Percentiles rank a stretch among this genome's conserved stretches.
Conservation (phyloP, 2,113 vertebrate species). For the Acrocephalus kingi region DNA sequence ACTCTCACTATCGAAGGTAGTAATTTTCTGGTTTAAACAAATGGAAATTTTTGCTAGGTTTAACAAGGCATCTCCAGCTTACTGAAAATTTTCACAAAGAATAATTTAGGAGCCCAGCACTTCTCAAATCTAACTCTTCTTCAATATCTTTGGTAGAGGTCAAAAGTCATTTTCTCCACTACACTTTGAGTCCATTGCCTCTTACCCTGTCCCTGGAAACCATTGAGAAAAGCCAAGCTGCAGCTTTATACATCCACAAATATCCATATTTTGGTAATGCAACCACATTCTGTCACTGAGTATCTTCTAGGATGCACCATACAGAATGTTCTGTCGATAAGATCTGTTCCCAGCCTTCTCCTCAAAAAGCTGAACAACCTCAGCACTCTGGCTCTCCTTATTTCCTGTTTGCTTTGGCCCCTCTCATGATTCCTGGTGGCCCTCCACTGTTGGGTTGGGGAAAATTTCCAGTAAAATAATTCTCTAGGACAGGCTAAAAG, state of each 20-base stretch:
- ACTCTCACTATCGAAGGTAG: neutral
- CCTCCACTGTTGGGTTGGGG: neutral
- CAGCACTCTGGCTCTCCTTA: neutral
- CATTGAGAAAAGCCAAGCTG: neutral
- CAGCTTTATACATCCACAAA: no score
- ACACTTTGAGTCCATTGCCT: neutral
- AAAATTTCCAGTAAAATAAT: fast-evolving
- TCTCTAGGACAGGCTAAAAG: neutral
- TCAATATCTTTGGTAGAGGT: neutral
- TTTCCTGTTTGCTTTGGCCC: neutral
- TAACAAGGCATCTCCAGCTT: neutral
- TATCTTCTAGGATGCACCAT: neutral
- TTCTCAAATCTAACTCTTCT: neutral
- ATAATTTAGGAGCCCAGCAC: neutral
- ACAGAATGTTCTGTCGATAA: fast-evolving
- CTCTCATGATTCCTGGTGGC: neutral
- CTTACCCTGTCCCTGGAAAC: neutral
- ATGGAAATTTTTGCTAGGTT: neutral
- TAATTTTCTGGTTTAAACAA: neutral
- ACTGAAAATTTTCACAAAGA: neutral
- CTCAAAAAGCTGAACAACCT: neutral
- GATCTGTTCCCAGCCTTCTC: neutral
- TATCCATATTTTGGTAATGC: neutral
- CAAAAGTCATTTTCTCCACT: neutral
- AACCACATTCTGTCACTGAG: no score